Percentiles rank a stretch among this genome's conserved stretches.
Conservation (phyloP, 2,888 invertebrate genomes). For the Dasypolia templi region DNA sequence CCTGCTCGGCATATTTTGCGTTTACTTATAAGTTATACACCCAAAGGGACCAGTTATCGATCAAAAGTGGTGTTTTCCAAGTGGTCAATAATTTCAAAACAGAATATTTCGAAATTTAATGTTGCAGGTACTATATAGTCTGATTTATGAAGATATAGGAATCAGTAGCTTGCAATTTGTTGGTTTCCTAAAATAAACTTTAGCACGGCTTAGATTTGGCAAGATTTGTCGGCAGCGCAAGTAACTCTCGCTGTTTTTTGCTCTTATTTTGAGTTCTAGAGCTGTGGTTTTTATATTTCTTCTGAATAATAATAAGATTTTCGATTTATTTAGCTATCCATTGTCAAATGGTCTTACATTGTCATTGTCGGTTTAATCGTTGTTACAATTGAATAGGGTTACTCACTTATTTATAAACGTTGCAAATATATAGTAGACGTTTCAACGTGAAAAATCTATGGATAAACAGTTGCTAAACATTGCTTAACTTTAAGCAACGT, state of each 20-base stretch:
- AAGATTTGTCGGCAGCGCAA: background rate
- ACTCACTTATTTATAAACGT: no score
- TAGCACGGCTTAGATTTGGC: background rate
- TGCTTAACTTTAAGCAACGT: no score
- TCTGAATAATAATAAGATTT: background rate
- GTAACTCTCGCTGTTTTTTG: background rate
- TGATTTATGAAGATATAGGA: constrained; percentile 20
- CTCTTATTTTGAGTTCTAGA: background rate
- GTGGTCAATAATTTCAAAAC: background rate
- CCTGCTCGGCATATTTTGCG: background rate
- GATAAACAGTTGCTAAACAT: no score
- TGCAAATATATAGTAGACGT: no score
- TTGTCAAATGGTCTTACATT: background rate
- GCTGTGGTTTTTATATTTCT: background rate
- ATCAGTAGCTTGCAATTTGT: constrained; percentile 1
- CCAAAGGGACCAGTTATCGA: background rate
- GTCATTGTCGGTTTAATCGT: no score
- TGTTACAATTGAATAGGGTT: background rate
- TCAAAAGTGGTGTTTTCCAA: constrained; percentile 9
- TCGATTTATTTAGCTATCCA: background rate
- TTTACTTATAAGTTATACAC: background rate
- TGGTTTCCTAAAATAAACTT: constrained; percentile 25
- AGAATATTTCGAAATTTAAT: constrained; percentile 9
- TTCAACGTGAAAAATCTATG: no score
- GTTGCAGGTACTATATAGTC: constrained; percentile 13